Percentiles rank a stretch among this genome's conserved stretches.
Conservation (phyloP, 2,888 invertebrate genomes). For the Vanessa cardui region DNA sequence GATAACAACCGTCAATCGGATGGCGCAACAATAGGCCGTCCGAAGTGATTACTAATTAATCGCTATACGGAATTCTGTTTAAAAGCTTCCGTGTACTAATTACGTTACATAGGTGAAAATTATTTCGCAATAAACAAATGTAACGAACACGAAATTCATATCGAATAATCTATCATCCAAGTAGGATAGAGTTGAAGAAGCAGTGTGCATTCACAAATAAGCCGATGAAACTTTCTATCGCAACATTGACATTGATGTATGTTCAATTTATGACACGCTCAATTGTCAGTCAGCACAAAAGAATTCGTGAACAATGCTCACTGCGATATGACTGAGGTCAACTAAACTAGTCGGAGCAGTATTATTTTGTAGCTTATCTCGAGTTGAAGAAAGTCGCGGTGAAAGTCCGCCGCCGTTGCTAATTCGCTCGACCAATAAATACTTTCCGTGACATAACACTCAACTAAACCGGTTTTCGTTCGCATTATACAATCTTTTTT, state of each 20-base stretch:
- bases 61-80: conserved; percentile 16
- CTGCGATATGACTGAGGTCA: conserved; percentile 61
- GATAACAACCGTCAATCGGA: conserved; percentile 42
- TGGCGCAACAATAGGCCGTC: conserved; percentile 36
- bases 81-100: conserved; percentile 22
- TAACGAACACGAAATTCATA: background rate
- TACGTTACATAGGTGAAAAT: background rate
- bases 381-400: conserved; percentile 72
- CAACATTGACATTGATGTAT: conserved; percentile 57
- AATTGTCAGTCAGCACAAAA: conserved; percentile 58
- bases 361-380: conserved; percentile 51
- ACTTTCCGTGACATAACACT: conserved; percentile 72
- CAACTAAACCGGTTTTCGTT: conserved; percentile 66
- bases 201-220: background rate
- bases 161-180: background rate
- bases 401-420: conserved; percentile 71
- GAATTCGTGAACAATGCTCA: conserved; percentile 59
- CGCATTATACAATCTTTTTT: conserved; percentile 51
- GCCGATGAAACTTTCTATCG: conserved; percentile 48
- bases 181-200: background rate
- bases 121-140: background rate
- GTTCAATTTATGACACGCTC: conserved; percentile 48
- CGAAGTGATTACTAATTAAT: conserved; percentile 42
- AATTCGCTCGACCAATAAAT: conserved; percentile 70
- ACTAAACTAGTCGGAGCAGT: conserved; percentile 61